phyloP scores from a whole-genome alignment of 2,113 vertebrate genomes.

The Thunnus maccoyii region DNA sequence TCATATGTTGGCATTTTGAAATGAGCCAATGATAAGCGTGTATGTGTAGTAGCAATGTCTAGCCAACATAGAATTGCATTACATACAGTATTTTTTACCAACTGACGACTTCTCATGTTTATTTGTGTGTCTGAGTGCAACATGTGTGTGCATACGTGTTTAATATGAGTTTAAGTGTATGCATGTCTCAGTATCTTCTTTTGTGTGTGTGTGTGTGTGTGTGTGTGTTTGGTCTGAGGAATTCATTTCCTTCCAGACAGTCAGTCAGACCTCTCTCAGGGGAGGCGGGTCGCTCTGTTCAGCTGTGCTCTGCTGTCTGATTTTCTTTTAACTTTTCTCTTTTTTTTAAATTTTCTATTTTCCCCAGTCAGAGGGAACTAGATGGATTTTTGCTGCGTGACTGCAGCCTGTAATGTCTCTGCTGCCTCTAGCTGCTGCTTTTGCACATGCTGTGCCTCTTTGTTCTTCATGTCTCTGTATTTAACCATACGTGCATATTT shows the following conservation, averaged over 20 bases:
- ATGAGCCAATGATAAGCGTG: too few relatives aligned
- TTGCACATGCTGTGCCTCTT: slow-evolving; percentile 53
- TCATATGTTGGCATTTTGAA: too few relatives aligned
- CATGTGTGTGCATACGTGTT: not conserved
- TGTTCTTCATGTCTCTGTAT: slow-evolving; percentile 19
- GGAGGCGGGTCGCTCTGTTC: slow-evolving; percentile 48
- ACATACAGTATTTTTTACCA: not conserved
- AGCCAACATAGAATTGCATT: not conserved
- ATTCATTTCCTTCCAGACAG: slow-evolving; percentile 62
- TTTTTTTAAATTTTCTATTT: slow-evolving; percentile 23
- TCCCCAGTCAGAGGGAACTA: slow-evolving; percentile 42
- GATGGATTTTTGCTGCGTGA: slow-evolving; percentile 58
- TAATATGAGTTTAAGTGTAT: not conserved
- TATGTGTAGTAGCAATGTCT: slow-evolving; percentile 7
- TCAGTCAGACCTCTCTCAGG: slow-evolving; percentile 54
- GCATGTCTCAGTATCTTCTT: slow-evolving; percentile 12
- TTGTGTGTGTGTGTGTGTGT: slow-evolving; percentile 12
- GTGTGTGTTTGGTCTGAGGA: slow-evolving; percentile 46
- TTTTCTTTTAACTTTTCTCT: slow-evolving; percentile 47
- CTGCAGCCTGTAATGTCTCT: slow-evolving; percentile 56
- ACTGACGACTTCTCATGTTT: not conserved
- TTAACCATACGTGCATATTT: slow-evolving; percentile 46
- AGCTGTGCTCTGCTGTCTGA: slow-evolving; percentile 53
- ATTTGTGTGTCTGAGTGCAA: not conserved
- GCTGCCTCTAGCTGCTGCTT: slow-evolving; percentile 56